Evolutionary conservation across 2,888 invertebrate species (phyloP).

Genomic region (Tipula lateralis): DNA sequence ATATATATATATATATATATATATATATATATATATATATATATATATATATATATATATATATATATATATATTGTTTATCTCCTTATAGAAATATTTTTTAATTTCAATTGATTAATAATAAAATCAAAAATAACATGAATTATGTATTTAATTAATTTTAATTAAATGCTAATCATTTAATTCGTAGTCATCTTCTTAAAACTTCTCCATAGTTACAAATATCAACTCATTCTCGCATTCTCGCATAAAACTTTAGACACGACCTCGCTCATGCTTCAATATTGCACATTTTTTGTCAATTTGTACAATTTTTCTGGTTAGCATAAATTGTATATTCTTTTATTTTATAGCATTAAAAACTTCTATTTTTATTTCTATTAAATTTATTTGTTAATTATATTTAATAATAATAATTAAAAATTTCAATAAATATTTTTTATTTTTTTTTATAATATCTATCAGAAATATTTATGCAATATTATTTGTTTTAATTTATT

Average conservation of each 20-base stretch:
- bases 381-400: neutral
- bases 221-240: neutral
- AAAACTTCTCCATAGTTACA: neutral
- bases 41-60: neutral
- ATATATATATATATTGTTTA: neutral
- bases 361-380: neutral
- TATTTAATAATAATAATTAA: slow-evolving; percentile 19
- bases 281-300: neutral
- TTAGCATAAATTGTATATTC: neutral
- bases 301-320: neutral
- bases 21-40: neutral
- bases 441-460: neutral
- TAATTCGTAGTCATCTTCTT: neutral
- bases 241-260: neutral
- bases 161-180: neutral
- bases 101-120: neutral
- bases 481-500: neutral
- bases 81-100: neutral
- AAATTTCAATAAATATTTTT: slow-evolving; percentile 5
- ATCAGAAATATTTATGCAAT: slow-evolving; percentile 26
- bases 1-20: neutral
- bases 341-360: neutral
- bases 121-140: neutral
- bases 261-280: neutral
- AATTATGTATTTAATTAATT: neutral